Percentiles rank a stretch among this genome's conserved stretches.
These are phyloP conservation scores for Oreochromis niloticus DNA, from an alignment of 2,113 vertebrate species.

Conservation along the genomic window DNA sequence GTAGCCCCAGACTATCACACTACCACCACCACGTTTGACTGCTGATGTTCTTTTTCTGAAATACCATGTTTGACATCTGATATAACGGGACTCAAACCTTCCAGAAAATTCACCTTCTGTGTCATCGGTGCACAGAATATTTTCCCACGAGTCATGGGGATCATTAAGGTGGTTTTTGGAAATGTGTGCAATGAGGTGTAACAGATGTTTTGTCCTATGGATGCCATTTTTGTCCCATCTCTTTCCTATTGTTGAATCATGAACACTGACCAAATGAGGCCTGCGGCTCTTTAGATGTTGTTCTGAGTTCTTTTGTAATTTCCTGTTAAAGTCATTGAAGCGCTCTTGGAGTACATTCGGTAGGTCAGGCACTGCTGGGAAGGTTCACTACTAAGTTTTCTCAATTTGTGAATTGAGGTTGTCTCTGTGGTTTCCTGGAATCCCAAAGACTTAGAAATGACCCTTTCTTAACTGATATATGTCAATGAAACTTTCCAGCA, in stretches of 20 bases:
- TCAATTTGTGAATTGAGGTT: background rate
- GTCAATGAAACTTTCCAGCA: background rate
- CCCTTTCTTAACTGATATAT: background rate
- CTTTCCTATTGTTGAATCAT: background rate
- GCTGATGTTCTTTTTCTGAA: background rate
- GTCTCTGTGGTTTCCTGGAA: background rate
- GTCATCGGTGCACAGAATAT: too few relatives aligned
- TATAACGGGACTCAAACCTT: too few relatives aligned
- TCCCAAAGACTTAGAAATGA: background rate
- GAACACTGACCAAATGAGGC: background rate
- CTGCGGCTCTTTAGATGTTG: background rate
- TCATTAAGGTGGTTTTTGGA: background rate
- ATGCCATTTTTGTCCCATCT: background rate
- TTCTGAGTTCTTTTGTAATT: background rate
- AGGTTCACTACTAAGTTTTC: background rate
- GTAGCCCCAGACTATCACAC: background rate
- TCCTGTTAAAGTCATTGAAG: background rate
- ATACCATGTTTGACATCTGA: background rate
- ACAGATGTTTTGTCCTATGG: background rate
- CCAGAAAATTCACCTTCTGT: too few relatives aligned
- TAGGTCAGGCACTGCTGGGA: background rate
- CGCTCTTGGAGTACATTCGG: background rate
- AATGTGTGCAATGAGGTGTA: background rate
- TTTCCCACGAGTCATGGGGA: background rate
- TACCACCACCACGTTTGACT: background rate